phyloP scores from a whole-genome alignment of 2,113 vertebrate genomes.

The Brachyhypopomus occidentalis region DNA sequence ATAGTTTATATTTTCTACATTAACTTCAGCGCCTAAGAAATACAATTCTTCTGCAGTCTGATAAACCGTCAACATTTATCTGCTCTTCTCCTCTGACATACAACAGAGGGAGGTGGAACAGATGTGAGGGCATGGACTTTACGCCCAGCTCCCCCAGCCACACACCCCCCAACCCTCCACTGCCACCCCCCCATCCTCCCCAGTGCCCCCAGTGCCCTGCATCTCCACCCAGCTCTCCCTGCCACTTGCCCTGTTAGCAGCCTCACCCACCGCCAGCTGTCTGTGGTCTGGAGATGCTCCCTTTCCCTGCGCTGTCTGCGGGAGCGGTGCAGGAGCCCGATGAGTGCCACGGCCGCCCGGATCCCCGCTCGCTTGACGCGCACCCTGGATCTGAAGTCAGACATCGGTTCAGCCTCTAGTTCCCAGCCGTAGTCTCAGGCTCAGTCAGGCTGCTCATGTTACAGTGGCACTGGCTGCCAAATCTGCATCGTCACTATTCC shows the following conservation, averaged over 20 bases:
- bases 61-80: not conserved
- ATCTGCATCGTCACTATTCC: conserved; percentile 27
- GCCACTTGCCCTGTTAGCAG: not conserved
- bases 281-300: conserved; percentile 37
- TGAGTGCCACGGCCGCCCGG: conserved; percentile 54
- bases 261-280: conserved; percentile 48
- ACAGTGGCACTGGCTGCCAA: not conserved
- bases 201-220: too few relatives aligned
- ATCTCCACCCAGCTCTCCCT: not conserved
- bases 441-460: conserved; percentile 33
- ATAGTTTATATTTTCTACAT: not conserved
- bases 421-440: conserved; percentile 10
- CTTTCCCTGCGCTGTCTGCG: conserved; percentile 49
- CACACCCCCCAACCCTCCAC: not conserved
- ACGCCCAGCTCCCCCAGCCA: not conserved
- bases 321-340: conserved; percentile 60
- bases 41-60: not conserved
- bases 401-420: conserved; percentile 38
- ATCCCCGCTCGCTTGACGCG: conserved; percentile 58
- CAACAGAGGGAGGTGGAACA: conserved; percentile 1
- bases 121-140: not conserved
- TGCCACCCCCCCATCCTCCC: too few relatives aligned
- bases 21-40: not conserved
- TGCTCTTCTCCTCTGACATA: not conserved
- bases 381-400: conserved; percentile 54